These are phyloP conservation scores for Dallia pectoralis DNA, from an alignment of 2,797 vertebrate species.

Conservation along the genomic window DNA sequence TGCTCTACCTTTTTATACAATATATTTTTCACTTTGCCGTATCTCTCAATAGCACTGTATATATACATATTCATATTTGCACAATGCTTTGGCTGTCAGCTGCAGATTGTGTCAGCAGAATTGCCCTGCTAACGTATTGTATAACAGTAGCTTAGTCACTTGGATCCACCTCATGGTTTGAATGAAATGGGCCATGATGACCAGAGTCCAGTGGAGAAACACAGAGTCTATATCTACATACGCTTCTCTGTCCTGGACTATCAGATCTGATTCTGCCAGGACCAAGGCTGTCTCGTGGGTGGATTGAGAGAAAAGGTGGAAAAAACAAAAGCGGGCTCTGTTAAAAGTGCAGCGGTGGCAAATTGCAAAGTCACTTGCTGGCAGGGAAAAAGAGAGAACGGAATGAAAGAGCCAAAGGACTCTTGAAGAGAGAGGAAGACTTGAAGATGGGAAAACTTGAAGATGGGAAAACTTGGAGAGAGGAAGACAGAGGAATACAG, in stretches of 20 bases:
- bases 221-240: not conserved
- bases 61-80: not conserved
- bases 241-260: slow-evolving; percentile 34
- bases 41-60: too few species aligned
- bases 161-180: not conserved
- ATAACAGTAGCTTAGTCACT: not conserved
- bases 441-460: not conserved
- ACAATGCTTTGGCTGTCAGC: not conserved
- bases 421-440: slow-evolving; percentile 30
- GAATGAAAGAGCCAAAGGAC: slow-evolving; percentile 40
- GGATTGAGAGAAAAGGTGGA: slow-evolving; percentile 27
- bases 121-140: not conserved
- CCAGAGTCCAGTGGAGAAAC: slow-evolving; percentile 1
- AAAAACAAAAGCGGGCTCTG: slow-evolving; percentile 28
- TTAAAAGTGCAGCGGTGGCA: slow-evolving; percentile 41
- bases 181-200: not conserved
- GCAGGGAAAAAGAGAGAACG: slow-evolving; percentile 26
- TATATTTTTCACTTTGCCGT: too few species aligned
- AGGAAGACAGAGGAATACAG: not conserved
- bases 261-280: slow-evolving; percentile 46
- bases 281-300: slow-evolving; percentile 46
- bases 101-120: not conserved
- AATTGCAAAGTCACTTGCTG: slow-evolving; percentile 54
- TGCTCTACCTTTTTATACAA: not conserved
- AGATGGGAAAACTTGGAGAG: not conserved